phyloP scores from a whole-genome alignment of 2,797 vertebrate genomes.

The Hoplostethus atlanticus region DNA sequence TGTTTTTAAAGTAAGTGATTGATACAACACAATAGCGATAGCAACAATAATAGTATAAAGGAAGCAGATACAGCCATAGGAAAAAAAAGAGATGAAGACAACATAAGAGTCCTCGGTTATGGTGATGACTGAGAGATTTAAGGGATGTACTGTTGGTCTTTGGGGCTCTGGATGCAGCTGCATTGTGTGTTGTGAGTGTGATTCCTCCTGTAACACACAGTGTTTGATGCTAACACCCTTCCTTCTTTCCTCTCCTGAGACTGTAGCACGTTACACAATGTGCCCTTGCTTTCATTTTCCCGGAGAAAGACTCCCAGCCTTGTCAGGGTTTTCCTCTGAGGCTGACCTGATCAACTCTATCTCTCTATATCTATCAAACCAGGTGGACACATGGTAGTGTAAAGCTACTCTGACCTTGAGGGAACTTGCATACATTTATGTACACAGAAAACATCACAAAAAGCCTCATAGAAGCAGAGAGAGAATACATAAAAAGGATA shows the following conservation, averaged over 20 bases:
- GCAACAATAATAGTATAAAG: too few relatives aligned
- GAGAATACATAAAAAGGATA: slow-evolving; percentile 20
- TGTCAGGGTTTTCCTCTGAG: too few relatives aligned
- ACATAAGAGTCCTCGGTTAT: too few relatives aligned
- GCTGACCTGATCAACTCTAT: background rate
- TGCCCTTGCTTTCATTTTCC: background rate
- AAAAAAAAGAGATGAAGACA: background rate
- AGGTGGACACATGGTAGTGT: background rate
- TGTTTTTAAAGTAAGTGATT: too few relatives aligned
- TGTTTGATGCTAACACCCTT: background rate
- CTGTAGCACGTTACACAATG: background rate
- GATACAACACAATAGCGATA: too few relatives aligned
- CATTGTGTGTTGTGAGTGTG: too few relatives aligned
- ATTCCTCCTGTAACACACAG: too few relatives aligned
- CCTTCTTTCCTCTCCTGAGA: background rate
- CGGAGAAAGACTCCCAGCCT: background rate
- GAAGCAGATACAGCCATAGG: background rate
- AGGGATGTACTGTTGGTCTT: too few relatives aligned
- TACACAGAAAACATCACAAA: slow-evolving; percentile 22
- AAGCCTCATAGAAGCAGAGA: background rate
- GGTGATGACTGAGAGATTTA: too few relatives aligned
- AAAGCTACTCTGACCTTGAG: slow-evolving; percentile 18
- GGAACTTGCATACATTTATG: slow-evolving; percentile 27
- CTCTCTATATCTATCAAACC: background rate
- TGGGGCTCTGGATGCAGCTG: too few relatives aligned